phyloP scores from a whole-genome alignment of 2,113 vertebrate species.

The Kobus ellipsiprymnus region DNA sequence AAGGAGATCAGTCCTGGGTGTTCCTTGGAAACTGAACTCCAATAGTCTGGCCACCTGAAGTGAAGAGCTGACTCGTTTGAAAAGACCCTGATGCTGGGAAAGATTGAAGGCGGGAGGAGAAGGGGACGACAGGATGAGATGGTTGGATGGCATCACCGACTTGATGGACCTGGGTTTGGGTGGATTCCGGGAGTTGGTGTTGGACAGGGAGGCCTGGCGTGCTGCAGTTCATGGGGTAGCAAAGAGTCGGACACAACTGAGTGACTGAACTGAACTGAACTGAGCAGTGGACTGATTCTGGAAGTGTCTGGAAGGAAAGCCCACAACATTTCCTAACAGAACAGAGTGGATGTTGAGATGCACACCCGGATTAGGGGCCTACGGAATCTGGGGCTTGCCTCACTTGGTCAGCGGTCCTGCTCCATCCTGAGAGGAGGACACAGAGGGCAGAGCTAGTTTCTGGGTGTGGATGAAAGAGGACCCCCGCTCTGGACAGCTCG shows the following conservation, averaged over 20 bases:
- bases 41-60: background rate
- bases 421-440: background rate
- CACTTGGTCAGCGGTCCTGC: background rate
- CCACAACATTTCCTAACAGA: background rate
- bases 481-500: background rate
- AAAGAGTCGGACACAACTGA: fast-evolving
- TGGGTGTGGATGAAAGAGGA: background rate
- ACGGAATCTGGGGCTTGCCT: background rate
- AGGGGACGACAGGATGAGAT: background rate
- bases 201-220: background rate
- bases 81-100: background rate
- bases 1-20: no score
- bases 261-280: background rate
- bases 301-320: background rate
- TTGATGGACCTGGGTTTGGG: background rate
- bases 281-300: background rate
- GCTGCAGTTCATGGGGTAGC: fast-evolving
- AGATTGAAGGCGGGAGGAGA: background rate
- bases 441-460: background rate
- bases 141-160: background rate
- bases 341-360: background rate
- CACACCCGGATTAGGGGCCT: background rate
- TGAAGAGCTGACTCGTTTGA: background rate
- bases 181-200: fast-evolving
- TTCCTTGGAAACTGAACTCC: background rate